phyloP scores from a whole-genome alignment of 2,888 invertebrate species.

The Sturmia bella region DNA sequence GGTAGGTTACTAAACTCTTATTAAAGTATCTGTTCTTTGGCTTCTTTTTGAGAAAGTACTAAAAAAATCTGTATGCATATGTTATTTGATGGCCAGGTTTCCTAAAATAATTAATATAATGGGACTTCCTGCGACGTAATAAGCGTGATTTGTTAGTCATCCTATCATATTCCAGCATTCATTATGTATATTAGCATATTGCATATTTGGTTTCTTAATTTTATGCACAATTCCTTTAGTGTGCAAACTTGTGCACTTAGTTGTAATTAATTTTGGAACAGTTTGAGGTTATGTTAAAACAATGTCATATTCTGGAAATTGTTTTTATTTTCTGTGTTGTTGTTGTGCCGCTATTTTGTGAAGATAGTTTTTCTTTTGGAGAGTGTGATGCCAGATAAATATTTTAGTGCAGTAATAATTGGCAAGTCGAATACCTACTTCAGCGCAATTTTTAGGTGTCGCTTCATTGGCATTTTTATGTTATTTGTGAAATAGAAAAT shows the following conservation, averaged over 20 bases:
- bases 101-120: background rate
- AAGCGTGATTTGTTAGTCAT: constrained; percentile 50
- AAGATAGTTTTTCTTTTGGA: constrained; percentile 65
- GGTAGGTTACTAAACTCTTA: constrained; percentile 62
- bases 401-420: background rate
- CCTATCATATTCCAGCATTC: too few species aligned
- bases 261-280: constrained; percentile 19
- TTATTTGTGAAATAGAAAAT: too few species aligned
- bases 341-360: constrained; percentile 61
- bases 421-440: too few species aligned
- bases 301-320: constrained; percentile 52
- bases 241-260: background rate
- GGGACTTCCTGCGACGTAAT: background rate
- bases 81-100: background rate
- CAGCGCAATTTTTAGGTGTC: too few species aligned
- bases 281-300: constrained; percentile 65
- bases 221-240: too few species aligned
- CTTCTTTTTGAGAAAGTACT: constrained; percentile 5
- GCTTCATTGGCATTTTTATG: too few species aligned
- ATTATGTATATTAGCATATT: background rate
- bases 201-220: too few species aligned
- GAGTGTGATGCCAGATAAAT: constrained; percentile 50
- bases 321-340: constrained; percentile 19
- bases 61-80: background rate
- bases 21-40: constrained; percentile 26